Conservation (phyloP, 2,888 invertebrate genomes). For the Xestia c-nigrum region DNA sequence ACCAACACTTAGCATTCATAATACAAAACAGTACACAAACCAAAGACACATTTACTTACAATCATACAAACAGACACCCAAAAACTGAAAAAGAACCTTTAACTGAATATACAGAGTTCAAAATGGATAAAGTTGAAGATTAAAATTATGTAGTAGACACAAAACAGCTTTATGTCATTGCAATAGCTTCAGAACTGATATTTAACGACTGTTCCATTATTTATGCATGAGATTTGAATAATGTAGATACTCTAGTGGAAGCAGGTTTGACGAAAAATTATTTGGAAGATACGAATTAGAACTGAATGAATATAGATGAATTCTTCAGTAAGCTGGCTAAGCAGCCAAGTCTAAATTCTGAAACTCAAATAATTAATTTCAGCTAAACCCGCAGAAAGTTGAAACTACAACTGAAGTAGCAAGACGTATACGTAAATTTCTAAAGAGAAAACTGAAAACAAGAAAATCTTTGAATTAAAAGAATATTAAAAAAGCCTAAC, state of each 20-base stretch:
- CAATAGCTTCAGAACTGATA: conserved; percentile 86
- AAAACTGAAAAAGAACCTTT: conserved; percentile 69
- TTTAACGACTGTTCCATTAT: conserved; percentile 86
- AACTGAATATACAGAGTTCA: conserved; percentile 63
- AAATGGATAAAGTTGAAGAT: conserved; percentile 55
- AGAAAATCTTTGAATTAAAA: no score
- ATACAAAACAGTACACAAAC: conserved; percentile 77
- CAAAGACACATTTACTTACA: conserved; percentile 71
- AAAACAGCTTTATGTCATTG: conserved; percentile 84
- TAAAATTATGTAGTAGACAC: conserved; percentile 73
- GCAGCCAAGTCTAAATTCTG: neutral
- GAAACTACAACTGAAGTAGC: neutral
- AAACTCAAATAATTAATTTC: neutral
- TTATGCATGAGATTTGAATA: conserved; percentile 86
- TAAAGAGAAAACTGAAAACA: neutral
- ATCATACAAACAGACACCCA: conserved; percentile 53
- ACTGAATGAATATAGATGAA: neutral
- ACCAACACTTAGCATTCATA: conserved; percentile 68
- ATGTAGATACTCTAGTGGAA: conserved; percentile 81
- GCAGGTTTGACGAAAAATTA: conserved; percentile 45
- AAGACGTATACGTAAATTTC: neutral
- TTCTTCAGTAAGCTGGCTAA: neutral
- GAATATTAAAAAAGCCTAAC: neutral
- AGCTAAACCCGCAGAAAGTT: neutral
- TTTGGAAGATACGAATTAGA: conserved; percentile 43